A percentile compares a stretch with the other conserved stretches of the same genome.
Conservation (phyloP, 2,797 vertebrate genomes). For the Garrulus glandarius region DNA sequence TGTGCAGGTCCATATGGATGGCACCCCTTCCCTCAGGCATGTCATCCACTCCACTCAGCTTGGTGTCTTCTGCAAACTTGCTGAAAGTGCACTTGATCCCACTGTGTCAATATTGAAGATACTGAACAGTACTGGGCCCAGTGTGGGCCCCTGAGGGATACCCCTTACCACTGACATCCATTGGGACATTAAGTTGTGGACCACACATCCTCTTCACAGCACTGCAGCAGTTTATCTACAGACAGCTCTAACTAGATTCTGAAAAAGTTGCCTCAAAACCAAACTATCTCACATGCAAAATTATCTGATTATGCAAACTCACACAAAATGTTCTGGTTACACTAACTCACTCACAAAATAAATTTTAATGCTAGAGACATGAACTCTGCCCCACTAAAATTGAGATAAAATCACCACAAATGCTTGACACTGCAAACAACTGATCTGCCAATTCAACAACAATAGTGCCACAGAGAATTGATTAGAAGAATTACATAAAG, state of each 20-base stretch:
- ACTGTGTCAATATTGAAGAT: neutral
- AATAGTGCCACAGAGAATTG: neutral
- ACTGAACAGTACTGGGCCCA: neutral
- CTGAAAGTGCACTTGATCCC: neutral
- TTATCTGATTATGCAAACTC: neutral
- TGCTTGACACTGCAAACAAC: neutral
- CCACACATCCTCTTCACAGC: neutral
- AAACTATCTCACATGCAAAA: neutral
- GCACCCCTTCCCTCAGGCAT: neutral
- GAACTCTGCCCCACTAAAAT: neutral
- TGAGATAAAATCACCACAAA: neutral
- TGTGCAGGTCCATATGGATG: neutral
- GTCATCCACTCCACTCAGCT: neutral
- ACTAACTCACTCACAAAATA: neutral
- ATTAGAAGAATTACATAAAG: neutral
- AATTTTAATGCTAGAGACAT: neutral
- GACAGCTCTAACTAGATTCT: neutral
- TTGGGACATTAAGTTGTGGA: neutral
- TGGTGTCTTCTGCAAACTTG: neutral
- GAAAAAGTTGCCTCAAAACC: neutral
- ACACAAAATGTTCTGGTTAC: neutral
- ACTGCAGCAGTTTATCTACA: neutral
- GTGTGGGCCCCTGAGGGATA: neutral
- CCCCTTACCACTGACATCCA: neutral
- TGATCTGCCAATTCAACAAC: neutral